Base-by-base conservation (phyloP, 1,140 invertebrate genomes). In the Cyclina sinensis region DNA sequence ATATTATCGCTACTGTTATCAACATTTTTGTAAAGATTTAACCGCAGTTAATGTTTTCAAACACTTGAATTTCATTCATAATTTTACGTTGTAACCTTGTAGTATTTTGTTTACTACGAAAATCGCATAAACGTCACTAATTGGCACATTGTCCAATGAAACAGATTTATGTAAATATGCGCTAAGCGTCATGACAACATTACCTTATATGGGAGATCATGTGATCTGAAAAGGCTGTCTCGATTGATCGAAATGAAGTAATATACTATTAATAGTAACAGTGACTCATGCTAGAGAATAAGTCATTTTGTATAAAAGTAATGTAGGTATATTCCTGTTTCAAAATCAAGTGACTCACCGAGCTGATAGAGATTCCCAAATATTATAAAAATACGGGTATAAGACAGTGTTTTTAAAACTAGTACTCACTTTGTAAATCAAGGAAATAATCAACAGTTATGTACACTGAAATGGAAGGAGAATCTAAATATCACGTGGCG, bases 401-500 rank as follows among this genome's bases (percentile, higher is more conserved):
- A 24, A 35, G 43, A 54, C 68, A 57, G 46, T 37, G 43, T 24
- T 57, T 54, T 70, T 37, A 24, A 70, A 32, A 7, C 30, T 21
- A 68, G 4, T 32, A 37, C 14, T 68, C 14, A 37, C 18, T 70
- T 70, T 54, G 21, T 16, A 37, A n/a, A 21, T 76, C 37, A 79
- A 18, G 24, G 39, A 37, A 32, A 39, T 21, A 32, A 35, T 35
- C n/a, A 32, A 24, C 57, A 51, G 81, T 18, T 76, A 88, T 82
- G 86, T 88, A 82, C 51, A 82, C 86, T 11, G 70, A 80, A 87
- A 84, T 84, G 84, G 86, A 88, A 39, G 86, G 86, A 43, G 86
- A 88, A 51, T 88, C 86, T 18, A 88, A 88, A 88, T 88, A 87
- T 80, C 74, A 88, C 79, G 86, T 88, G 79, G 86, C 86, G 18